Evolutionary conservation across 2,888 invertebrate species (phyloP).

Genomic region (Chaitophorus viminalis): DNA sequence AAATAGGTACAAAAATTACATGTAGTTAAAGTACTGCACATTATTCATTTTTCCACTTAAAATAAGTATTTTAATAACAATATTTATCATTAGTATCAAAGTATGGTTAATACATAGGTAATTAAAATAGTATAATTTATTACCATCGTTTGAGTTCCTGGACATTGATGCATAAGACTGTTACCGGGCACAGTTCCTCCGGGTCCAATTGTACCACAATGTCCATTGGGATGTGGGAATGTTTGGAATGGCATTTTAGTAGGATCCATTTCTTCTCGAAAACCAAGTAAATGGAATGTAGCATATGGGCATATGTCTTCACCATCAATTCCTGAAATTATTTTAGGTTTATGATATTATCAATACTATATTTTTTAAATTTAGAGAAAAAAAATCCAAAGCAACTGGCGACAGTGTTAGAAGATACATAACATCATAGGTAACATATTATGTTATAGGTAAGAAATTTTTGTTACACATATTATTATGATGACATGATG

Average conservation of each 20-base stretch:
- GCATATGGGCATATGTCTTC: constrained; percentile 97
- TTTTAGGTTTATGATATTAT: neutral
- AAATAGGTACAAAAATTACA: too few species aligned
- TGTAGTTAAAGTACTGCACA: too few species aligned
- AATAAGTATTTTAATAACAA: too few species aligned
- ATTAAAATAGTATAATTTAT: neutral
- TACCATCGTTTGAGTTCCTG: constrained; percentile 90
- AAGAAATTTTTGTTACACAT: neutral
- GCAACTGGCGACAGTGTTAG: constrained; percentile 54
- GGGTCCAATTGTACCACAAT: constrained; percentile 85
- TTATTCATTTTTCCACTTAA: neutral
- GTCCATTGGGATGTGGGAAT: constrained; percentile 78
- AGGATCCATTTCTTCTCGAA: constrained; percentile 96
- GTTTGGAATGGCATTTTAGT: constrained; percentile 90
- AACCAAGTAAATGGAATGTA: constrained; percentile 93
- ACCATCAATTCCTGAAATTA: constrained; percentile 80
- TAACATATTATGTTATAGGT: constrained; percentile 2
- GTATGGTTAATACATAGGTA: too few species aligned
- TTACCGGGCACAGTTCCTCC: constrained; percentile 74
- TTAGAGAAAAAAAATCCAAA: constrained; percentile 63
- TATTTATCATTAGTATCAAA: too few species aligned
- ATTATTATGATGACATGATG: neutral
- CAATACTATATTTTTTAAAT: constrained; percentile 64
- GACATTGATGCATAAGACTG: constrained; percentile 82
- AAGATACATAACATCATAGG: constrained; percentile 22